phyloP scores from a whole-genome alignment of 1,140 invertebrate species.

The Brachionus angularis region DNA sequence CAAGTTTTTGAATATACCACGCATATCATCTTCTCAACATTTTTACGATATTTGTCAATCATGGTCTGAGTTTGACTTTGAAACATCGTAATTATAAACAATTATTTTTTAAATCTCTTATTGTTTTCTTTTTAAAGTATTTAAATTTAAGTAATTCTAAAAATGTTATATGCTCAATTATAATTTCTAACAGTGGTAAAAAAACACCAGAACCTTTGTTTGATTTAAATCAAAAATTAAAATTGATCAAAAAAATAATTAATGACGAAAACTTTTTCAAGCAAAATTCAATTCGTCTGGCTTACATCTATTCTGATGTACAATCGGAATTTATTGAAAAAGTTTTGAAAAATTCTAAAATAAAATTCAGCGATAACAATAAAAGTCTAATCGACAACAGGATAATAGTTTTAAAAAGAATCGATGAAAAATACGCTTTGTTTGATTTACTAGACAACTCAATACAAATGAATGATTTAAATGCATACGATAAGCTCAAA shows the following conservation, averaged over 20 bases:
- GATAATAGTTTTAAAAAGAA: conserved; percentile 12
- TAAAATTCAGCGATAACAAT: not conserved
- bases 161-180: not conserved
- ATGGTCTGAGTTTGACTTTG: not conserved
- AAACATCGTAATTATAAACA: no score
- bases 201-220: not conserved
- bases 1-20: conserved; percentile 10
- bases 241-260: not conserved
- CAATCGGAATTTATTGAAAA: conserved; percentile 2
- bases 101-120: no score
- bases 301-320: not conserved
- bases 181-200: not conserved
- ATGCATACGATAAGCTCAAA: not conserved
- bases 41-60: conserved; percentile 29
- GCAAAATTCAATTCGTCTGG: conserved; percentile 23
- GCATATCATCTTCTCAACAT: not conserved
- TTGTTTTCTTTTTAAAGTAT: not conserved
- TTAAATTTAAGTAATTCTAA: not conserved
- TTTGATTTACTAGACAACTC: conserved; percentile 20
- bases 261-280: not conserved
- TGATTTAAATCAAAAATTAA: not conserved
- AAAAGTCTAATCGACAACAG: no score
- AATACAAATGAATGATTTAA: not conserved
- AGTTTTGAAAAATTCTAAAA: not conserved
- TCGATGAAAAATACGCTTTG: conserved; percentile 3